These are phyloP conservation scores for Eclectus roratus DNA, from an alignment of 2,113 vertebrate species.

Conservation along the genomic window DNA sequence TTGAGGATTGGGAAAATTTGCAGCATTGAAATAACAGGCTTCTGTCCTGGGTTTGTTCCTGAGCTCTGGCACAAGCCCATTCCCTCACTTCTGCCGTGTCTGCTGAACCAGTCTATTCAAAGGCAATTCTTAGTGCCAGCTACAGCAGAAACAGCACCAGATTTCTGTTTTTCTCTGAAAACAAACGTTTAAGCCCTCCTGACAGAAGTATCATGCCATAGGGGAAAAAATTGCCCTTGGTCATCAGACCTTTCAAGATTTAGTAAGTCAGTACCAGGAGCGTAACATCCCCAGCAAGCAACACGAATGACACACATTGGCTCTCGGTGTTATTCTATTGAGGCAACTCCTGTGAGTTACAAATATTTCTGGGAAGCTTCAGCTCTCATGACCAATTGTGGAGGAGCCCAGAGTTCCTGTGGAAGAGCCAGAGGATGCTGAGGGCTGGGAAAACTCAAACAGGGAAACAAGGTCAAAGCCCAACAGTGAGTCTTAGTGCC, in stretches of 20 bases:
- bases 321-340: neutral
- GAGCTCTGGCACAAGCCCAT: neutral
- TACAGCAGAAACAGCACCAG: neutral
- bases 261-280: neutral
- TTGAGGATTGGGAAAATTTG: neutral
- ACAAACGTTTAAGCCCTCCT: neutral
- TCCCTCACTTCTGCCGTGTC: neutral
- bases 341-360: neutral
- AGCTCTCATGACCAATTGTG: neutral
- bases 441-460: neutral
- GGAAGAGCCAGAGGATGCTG: neutral
- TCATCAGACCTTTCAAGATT: constrained; percentile 15
- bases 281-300: neutral
- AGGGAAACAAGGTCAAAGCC: neutral
- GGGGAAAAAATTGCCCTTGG: neutral
- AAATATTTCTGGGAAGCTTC: neutral
- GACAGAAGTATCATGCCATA: neutral
- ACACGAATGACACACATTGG: neutral
- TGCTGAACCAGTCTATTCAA: neutral
- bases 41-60: neutral
- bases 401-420: neutral
- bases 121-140: neutral
- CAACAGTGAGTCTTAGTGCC: neutral
- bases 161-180: neutral
- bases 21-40: neutral